Conservation (phyloP, 64 coral and sea anemone species). For the Dendronephthya gigantea region DNA sequence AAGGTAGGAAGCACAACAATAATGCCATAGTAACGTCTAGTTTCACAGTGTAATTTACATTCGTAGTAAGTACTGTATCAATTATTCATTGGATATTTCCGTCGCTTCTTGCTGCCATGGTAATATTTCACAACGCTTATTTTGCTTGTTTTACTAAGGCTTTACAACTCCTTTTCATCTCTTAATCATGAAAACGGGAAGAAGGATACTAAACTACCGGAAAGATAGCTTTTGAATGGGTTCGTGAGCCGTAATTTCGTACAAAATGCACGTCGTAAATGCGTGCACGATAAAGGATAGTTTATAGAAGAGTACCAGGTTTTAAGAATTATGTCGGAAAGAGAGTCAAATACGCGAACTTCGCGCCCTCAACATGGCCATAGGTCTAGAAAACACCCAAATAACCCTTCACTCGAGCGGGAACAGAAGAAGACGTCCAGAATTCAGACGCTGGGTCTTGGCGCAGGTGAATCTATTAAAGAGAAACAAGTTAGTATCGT, state of each 20-base stretch:
- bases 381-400: constrained; percentile 71
- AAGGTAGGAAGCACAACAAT: no score
- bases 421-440: constrained; percentile 94
- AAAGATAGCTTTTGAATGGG: not conserved
- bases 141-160: not conserved
- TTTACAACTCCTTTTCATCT: not conserved
- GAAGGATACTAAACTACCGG: not conserved
- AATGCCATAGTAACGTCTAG: no score
- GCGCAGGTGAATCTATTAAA: constrained; percentile 85
- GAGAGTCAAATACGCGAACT: not conserved
- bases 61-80: no score
- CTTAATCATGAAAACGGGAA: not conserved
- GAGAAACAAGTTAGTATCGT: constrained; percentile 89
- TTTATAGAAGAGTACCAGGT: no score
- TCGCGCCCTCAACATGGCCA: not conserved
- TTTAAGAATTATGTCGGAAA: not conserved
- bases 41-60: no score
- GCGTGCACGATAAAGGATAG: no score
- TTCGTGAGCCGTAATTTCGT: not conserved
- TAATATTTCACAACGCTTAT: not conserved
- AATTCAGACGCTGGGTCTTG: constrained; percentile 74
- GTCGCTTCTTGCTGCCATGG: not conserved
- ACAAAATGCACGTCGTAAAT: not conserved
- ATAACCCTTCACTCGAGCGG: constrained; percentile 68
- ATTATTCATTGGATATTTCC: not conserved